phyloP scores from a whole-genome alignment of 2,797 vertebrate species.

The Leptatherina wallacei region DNA sequence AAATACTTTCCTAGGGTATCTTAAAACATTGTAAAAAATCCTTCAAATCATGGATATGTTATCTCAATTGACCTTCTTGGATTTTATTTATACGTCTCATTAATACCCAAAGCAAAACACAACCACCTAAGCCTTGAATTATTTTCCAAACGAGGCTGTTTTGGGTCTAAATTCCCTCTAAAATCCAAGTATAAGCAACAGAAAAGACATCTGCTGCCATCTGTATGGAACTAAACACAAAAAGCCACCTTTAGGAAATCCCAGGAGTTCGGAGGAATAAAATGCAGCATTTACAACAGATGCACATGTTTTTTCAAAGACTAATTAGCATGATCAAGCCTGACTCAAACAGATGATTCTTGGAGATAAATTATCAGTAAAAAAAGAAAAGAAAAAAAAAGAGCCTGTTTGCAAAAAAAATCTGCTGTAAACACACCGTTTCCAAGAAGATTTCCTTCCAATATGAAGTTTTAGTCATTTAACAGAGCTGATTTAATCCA shows the following conservation, averaged over 20 bases:
- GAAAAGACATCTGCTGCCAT: not conserved
- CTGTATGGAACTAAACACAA: too few relatives aligned
- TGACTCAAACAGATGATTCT: not conserved
- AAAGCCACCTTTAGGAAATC: too few relatives aligned
- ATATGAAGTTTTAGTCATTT: constrained; percentile 3
- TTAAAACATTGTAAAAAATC: not conserved
- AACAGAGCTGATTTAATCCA: constrained; percentile 3
- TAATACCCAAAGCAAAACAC: not conserved
- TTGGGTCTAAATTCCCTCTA: not conserved
- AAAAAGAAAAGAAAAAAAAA: not conserved
- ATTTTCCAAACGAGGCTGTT: not conserved
- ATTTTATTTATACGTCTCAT: not conserved
- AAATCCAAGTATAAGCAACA: not conserved
- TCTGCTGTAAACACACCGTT: not conserved
- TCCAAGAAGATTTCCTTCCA: not conserved
- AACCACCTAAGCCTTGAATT: not conserved
- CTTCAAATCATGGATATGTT: not conserved
- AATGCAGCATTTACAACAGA: not conserved
- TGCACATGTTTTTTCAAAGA: not conserved
- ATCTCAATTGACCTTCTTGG: not conserved
- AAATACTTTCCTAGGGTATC: not conserved
- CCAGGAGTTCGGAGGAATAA: not conserved
- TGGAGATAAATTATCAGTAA: not conserved
- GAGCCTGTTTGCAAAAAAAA: not conserved
- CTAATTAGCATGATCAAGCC: not conserved